Conservation (phyloP, 2,113 vertebrate species). For the Nerophis lumbriciformis region DNA sequence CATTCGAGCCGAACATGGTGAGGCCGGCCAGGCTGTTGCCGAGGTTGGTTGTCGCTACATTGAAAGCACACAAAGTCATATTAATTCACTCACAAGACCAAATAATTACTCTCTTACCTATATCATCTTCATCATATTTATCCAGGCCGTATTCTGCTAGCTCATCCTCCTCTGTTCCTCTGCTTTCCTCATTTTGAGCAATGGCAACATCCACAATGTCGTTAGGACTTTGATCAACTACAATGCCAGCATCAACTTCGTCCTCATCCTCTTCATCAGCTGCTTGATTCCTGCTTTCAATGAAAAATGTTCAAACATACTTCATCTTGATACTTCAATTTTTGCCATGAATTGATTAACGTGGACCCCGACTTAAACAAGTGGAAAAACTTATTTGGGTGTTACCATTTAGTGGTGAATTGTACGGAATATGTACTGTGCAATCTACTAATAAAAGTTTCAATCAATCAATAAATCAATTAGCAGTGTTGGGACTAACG, state of each 20-base stretch:
- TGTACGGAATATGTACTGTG: too few species aligned
- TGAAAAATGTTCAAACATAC: neutral
- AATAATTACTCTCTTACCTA: conserved; percentile 60
- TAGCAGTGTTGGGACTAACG: too few species aligned
- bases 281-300: conserved; percentile 43
- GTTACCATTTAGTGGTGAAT: too few species aligned
- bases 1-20: conserved; percentile 84
- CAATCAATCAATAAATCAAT: too few species aligned
- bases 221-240: conserved; percentile 29
- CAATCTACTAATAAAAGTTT: too few species aligned
- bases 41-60: conserved; percentile 75
- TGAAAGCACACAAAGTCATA: neutral
- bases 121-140: conserved; percentile 83
- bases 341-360: too few species aligned
- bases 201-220: conserved; percentile 14
- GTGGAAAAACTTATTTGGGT: too few species aligned
- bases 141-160: conserved; percentile 88
- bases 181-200: conserved; percentile 49
- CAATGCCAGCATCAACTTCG: conserved; percentile 54
- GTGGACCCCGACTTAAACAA: too few species aligned
- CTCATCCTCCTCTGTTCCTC: conserved; percentile 35
- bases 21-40: conserved; percentile 87
- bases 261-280: conserved; percentile 69
- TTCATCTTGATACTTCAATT: neutral
- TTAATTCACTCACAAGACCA: neutral